Evolutionary conservation across 1,140 invertebrate genomes (phyloP).

Genomic region (Varroa destructor): DNA sequence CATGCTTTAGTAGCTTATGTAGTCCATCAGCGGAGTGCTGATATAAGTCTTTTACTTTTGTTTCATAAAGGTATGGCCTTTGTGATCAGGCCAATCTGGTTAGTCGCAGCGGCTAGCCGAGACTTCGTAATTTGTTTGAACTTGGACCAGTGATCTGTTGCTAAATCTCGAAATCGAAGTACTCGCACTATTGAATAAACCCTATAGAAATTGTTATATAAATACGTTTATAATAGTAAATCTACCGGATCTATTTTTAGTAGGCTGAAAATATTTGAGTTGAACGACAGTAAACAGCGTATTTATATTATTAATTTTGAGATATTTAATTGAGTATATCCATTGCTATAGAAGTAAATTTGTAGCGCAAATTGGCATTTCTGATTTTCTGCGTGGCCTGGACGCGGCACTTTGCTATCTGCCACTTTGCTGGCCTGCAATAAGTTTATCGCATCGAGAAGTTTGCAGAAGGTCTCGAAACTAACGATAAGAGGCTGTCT

Average conservation of each 20-base stretch:
- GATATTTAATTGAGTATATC: no score
- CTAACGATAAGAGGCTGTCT: not conserved
- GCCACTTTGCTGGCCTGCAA: slow-evolving; percentile 50
- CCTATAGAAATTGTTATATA: no score
- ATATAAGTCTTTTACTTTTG: slow-evolving; percentile 55
- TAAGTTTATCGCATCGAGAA: slow-evolving; percentile 37
- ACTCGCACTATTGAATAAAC: no score
- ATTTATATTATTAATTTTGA: no score
- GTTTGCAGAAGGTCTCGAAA: not conserved
- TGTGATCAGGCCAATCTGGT: not conserved
- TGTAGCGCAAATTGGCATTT: slow-evolving; percentile 42
- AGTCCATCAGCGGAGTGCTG: slow-evolving; percentile 52
- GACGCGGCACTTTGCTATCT: slow-evolving; percentile 52
- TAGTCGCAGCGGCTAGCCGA: no score
- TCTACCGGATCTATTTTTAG: no score
- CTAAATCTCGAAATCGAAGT: no score
- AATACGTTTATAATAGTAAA: no score
- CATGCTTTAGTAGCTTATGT: slow-evolving; percentile 37
- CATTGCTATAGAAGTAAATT: not conserved
- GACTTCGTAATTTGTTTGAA: no score
- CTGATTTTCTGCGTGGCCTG: slow-evolving; percentile 48
- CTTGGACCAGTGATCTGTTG: no score
- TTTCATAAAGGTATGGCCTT: slow-evolving; percentile 42
- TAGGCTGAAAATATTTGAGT: no score
- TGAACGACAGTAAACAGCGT: no score